Base-by-base conservation (phyloP, 2,113 vertebrate species). In the Callospermophilus lateralis region DNA sequence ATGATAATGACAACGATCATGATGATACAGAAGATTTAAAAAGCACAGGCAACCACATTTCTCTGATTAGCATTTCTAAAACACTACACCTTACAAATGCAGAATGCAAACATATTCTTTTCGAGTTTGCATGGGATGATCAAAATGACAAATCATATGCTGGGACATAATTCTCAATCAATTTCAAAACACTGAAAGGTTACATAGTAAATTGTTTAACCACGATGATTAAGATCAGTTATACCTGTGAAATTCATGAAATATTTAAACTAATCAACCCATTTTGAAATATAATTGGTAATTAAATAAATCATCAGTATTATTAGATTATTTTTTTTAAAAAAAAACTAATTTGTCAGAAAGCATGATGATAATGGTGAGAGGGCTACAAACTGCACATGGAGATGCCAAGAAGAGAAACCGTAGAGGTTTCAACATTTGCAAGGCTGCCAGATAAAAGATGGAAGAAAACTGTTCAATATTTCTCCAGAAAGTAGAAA, bases 401-500 rank as follows among this genome's bases (percentile, higher is more conserved):
- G 3, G 3, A 85, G 39, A 30, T 20, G 16, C 32, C 81, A 74
- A 20, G 51, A 37, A 73, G 16, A 83, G 32, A 65, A 48, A 22
- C 70, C 24, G 58, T 9, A 3, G 6, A 88, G 28, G 34, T 53
- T 8, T n/a, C 13, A 86, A 32, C 15, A 53, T 61, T 19, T 76
- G 34, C 92, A 95, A 83, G n/a, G 20, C 26, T 87, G 8, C 79
- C n/a, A 83, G 10, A 28, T 5, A 37, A 76, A 68, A 79, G 42
- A 55, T 1, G 3, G 58, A 39, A 68, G 45, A 76, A 17, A 72
- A 2, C 5, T 42, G 28, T 26, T 94, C 65, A 67, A 4, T 63
- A 30, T 72, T 68, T 93, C 63, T 86, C 68, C 26, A 84, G 68
- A 93, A 92, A 67, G 51, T 72, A 95, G 48, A 94, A 89, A 20